phyloP scores from a whole-genome alignment of 1,140 invertebrate genomes.

The Danaus melanippus region DNA sequence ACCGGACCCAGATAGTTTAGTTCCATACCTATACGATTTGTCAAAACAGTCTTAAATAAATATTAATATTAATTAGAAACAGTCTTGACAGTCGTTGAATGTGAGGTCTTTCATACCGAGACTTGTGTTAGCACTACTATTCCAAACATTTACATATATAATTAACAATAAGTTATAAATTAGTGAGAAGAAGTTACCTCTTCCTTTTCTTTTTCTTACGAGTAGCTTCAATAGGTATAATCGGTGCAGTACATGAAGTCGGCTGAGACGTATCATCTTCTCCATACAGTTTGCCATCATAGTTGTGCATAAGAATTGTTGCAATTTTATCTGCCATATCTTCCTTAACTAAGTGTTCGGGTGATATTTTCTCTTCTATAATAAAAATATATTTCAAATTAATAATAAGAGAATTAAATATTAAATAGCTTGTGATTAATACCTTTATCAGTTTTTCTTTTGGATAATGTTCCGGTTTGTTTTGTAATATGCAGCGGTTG shows the following conservation, averaged over 20 bases:
- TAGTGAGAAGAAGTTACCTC: constrained; percentile 26
- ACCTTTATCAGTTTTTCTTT: constrained; percentile 41
- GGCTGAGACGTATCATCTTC: constrained; percentile 65
- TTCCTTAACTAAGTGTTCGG: constrained; percentile 38
- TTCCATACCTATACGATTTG: too few species aligned
- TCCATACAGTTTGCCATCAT: constrained; percentile 46
- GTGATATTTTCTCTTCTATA: constrained; percentile 28
- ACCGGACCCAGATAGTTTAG: too few species aligned
- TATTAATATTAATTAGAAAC: too few species aligned
- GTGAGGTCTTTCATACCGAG: too few species aligned
- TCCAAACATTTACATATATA: too few species aligned
- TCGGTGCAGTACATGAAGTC: constrained; percentile 45
- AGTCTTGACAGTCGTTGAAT: too few species aligned
- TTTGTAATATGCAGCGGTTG: constrained; percentile 31
- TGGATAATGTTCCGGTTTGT: constrained; percentile 22
- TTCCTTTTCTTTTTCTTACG: constrained; percentile 62
- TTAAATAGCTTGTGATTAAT: background rate
- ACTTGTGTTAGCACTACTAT: too few species aligned
- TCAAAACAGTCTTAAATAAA: too few species aligned
- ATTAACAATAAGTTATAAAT: too few species aligned
- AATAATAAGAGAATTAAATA: too few species aligned
- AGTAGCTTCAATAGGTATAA: constrained; percentile 43
- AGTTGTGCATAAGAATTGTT: constrained; percentile 43
- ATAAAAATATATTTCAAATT: constrained; percentile 2
- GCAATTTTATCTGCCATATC: constrained; percentile 45